Conservation (phyloP, 2,113 vertebrate species). For the Anolis sagrei region DNA sequence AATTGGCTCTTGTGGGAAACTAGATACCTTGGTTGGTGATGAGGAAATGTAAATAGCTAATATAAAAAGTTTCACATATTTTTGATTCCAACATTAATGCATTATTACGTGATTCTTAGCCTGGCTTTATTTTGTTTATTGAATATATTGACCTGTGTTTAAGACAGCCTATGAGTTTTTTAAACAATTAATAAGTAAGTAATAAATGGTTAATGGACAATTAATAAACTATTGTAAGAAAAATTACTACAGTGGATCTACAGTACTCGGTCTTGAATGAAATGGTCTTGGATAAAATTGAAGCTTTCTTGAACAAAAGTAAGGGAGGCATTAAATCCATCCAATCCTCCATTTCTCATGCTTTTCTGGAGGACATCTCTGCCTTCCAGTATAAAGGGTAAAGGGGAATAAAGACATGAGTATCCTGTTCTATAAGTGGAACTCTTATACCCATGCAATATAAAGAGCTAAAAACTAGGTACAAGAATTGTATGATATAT, state of each 20-base stretch:
- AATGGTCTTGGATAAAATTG: not conserved
- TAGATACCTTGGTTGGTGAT: not conserved
- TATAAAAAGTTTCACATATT: conserved; percentile 4
- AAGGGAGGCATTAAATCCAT: not conserved
- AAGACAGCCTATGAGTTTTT: not conserved
- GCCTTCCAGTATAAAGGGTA: not conserved
- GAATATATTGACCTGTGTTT: not conserved
- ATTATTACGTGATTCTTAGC: not conserved
- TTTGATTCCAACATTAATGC: not conserved
- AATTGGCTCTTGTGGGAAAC: not conserved
- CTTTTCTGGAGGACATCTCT: not conserved
- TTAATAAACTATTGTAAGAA: too few species aligned
- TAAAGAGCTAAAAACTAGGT: not conserved
- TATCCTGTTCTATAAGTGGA: not conserved
- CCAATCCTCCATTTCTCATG: not conserved
- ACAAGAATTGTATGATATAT: not conserved
- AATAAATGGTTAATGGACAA: too few species aligned
- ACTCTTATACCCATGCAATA: not conserved
- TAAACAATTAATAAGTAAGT: not conserved
- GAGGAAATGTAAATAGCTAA: not conserved
- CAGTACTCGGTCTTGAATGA: not conserved
- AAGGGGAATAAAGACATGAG: not conserved
- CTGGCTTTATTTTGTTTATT: not conserved
- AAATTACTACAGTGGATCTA: not conserved
- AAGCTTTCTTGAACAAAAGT: not conserved